Conservation (phyloP, 2,113 vertebrate genomes). For the Piprites chloris region DNA sequence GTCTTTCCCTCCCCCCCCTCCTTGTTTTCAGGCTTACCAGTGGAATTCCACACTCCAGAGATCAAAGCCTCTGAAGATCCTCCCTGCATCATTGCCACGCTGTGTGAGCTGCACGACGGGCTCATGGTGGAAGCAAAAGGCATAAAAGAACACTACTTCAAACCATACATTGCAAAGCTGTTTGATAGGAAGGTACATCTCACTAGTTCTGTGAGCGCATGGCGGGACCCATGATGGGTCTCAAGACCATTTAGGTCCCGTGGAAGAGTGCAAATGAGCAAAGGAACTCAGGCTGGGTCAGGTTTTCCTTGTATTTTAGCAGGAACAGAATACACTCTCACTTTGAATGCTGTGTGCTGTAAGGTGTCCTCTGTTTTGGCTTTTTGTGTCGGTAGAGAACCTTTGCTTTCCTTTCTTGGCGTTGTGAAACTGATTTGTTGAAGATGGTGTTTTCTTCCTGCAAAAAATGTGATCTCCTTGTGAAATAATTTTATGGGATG, state of each 20-base stretch:
- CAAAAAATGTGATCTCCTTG: not conserved
- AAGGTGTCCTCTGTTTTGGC: not conserved
- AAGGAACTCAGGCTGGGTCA: not conserved
- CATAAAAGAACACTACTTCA: conserved; percentile 98
- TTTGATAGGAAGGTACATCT: conserved; percentile 85
- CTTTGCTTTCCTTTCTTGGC: not conserved
- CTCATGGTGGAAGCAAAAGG: conserved; percentile 94
- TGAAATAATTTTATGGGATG: not conserved
- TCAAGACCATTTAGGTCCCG: not conserved
- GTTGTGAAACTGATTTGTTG: not conserved
- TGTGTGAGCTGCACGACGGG: conserved; percentile 93
- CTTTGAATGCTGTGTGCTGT: not conserved
- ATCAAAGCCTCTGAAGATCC: conserved; percentile 60
- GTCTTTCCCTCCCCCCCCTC: not conserved
- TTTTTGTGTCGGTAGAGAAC: not conserved
- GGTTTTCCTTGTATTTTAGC: not conserved
- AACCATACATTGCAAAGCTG: conserved; percentile 90
- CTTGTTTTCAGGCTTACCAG: conserved; percentile 76
- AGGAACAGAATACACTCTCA: not conserved
- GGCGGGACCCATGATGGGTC: fast-evolving
- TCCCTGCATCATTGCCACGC: conserved; percentile 84
- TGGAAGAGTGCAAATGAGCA: not conserved
- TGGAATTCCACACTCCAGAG: conserved; percentile 62
- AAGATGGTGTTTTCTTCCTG: not conserved
- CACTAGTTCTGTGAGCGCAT: not conserved